Conservation (phyloP, 1,140 invertebrate species). For the Orius insidiosus region DNA sequence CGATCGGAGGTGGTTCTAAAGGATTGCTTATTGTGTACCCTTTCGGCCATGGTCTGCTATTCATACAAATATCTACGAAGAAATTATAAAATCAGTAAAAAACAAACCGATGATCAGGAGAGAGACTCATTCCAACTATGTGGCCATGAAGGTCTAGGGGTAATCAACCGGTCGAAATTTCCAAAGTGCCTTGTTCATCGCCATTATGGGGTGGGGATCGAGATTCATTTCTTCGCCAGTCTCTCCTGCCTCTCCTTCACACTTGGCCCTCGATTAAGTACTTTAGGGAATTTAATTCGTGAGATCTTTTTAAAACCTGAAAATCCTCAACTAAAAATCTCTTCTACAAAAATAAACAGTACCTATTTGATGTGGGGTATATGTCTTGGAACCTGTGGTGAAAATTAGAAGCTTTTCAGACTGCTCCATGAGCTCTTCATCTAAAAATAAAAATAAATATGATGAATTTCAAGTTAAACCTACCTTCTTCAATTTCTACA, state of each 20-base stretch:
- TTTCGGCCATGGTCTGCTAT: slow-evolving; percentile 69
- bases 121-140: slow-evolving; percentile 76
- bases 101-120: slow-evolving; percentile 60
- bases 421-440: slow-evolving; percentile 27
- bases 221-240: slow-evolving; percentile 10
- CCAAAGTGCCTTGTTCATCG: slow-evolving; percentile 48
- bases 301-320: slow-evolving; percentile 60
- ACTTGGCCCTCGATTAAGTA: slow-evolving; percentile 46
- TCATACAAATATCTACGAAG: slow-evolving; percentile 56
- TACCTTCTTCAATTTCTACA: slow-evolving; percentile 16
- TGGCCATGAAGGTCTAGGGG: slow-evolving; percentile 75
- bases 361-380: slow-evolving; percentile 74
- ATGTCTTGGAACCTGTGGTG: slow-evolving; percentile 68
- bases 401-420: slow-evolving; percentile 69
- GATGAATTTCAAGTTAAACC: not conserved
- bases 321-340: too few relatives aligned
- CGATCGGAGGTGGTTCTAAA: slow-evolving; percentile 66
- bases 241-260: slow-evolving; percentile 40
- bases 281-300: slow-evolving; percentile 48
- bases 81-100: slow-evolving; percentile 9
- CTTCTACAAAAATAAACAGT: too few relatives aligned
- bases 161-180: slow-evolving; percentile 65
- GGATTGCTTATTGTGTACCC: slow-evolving; percentile 62
- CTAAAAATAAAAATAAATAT: not conserved
- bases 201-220: slow-evolving; percentile 36